A percentile compares a stretch with the other conserved stretches of the same genome.
Evolutionary conservation across 2,888 invertebrate species (phyloP).

Genomic region (Argyresthia goedartella): DNA sequence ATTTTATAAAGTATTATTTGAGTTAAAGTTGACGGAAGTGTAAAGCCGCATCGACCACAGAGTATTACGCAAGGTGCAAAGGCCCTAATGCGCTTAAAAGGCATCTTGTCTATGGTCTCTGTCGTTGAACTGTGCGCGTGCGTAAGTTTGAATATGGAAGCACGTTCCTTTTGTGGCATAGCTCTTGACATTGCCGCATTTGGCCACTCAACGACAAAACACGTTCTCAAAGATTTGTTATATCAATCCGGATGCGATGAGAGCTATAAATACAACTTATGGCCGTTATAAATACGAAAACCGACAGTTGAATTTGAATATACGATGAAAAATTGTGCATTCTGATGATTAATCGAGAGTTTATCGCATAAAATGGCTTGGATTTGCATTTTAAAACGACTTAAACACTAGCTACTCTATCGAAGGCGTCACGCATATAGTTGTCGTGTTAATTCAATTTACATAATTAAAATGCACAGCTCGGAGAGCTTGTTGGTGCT

Average conservation of each 20-base stretch:
- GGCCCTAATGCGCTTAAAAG: constrained; percentile 48
- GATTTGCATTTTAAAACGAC: constrained; percentile 1
- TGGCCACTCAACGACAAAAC: constrained; percentile 23
- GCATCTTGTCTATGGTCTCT: constrained; percentile 48
- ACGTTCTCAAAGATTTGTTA: constrained; percentile 15
- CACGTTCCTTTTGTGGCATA: constrained; percentile 44
- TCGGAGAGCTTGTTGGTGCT: background rate
- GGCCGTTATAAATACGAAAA: background rate
- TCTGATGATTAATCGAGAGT: background rate
- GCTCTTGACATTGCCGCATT: constrained; percentile 59
- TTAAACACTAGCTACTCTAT: background rate
- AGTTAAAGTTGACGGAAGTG: background rate
- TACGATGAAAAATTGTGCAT: background rate
- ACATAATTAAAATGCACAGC: background rate
- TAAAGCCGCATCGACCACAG: background rate
- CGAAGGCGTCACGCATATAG: background rate
- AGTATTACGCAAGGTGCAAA: constrained; percentile 37
- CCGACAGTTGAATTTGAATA: background rate
- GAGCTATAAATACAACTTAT: background rate
- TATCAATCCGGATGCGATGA: constrained; percentile 2
- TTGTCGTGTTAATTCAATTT: background rate
- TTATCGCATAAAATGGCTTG: background rate
- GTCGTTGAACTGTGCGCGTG: constrained; percentile 50
- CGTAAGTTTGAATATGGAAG: constrained; percentile 53
- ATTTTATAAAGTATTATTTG: no score